Evolutionary conservation across 1,140 invertebrate genomes (phyloP).

Genomic region (Trichomalopsis sarcophagae): DNA sequence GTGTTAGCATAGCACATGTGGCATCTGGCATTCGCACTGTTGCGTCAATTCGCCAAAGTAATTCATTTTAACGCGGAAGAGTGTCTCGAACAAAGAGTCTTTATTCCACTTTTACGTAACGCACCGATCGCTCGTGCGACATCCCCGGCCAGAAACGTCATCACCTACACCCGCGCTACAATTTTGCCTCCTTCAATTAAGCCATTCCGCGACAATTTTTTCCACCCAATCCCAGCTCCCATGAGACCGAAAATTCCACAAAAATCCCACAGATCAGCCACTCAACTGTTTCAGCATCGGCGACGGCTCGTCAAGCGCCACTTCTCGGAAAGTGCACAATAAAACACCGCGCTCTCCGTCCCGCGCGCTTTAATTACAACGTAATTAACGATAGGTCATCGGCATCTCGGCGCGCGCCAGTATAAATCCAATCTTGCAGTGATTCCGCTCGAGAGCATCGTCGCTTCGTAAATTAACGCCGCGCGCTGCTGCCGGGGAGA

Average conservation of each 20-base stretch:
- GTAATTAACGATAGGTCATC: conserved; percentile 16
- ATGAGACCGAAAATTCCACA: neutral
- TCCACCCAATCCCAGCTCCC: too few species aligned
- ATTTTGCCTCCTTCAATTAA: too few species aligned
- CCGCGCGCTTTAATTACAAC: conserved; percentile 15
- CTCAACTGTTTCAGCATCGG: conserved; percentile 1
- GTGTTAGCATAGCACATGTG: conserved; percentile 22
- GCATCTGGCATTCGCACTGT: neutral
- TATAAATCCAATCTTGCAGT: neutral
- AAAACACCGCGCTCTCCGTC: neutral
- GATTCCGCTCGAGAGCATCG: neutral
- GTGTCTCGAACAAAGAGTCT: too few species aligned
- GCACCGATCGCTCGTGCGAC: too few species aligned
- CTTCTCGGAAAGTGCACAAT: neutral
- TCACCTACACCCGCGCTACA: too few species aligned
- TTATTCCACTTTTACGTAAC: too few species aligned
- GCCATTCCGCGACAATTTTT: too few species aligned
- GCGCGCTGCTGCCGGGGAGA: neutral
- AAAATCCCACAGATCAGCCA: too few species aligned
- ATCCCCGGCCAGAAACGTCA: too few species aligned
- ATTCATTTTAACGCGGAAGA: too few species aligned
- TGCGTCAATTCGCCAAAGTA: neutral
- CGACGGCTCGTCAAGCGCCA: neutral
- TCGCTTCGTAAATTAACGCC: conserved; percentile 15
- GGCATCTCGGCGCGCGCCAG: neutral